Base-by-base conservation (phyloP, 2,888 invertebrate genomes). In the Hirudinaria manillensis region DNA sequence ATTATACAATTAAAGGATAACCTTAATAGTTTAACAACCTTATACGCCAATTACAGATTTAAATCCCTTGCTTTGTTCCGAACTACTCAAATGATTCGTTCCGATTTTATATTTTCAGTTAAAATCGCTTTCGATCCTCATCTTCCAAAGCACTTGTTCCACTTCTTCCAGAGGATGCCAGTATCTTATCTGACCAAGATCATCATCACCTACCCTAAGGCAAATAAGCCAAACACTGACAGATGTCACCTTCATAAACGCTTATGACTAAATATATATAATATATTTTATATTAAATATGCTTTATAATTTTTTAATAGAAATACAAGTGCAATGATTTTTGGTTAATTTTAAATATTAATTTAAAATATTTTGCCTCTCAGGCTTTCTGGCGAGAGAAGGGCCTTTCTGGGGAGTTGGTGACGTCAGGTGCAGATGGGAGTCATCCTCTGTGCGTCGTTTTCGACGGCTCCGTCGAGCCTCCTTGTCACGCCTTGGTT, bases 351-450 rank as follows among this genome's bases (percentile, higher is more conserved):
- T n/a, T n/a, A n/a, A n/a, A n/a, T n/a, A n/a, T n/a, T n/a, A n/a
- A n/a, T n/a, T n/a, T n/a, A n/a, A n/a, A n/a, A n/a, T n/a, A n/a
- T n/a, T n/a, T n/a, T n/a, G n/a, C n/a, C n/a, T n/a, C n/a, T 21
- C 77, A 79, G 79, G 75, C 83, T 45, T 85, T 85, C 78, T 85
- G 85, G 85, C 80, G 83, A 66, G 78, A 77, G 13, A 78, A 78
- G 53, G 85, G 85, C 38, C 80, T 78, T 34, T 85, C 84, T 32
- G 86, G 86, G n/a, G 85, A 86, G 78, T 81, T 84, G 27, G 75
- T 78, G 36, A 84, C 76, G 0, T 85, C 51, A 56, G 53, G 53
- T 24, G 71, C 53, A 10, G 36, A 24, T 24, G 51, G 51, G n/a
- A 16, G 0, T 1, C 53, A 71, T 51, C 86, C 86, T 0, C 77